Evolutionary conservation across 2,888 invertebrate species (phyloP), one percentile per base, ranked within the genome.

Genomic region (Chrysodeixis includens): DNA sequence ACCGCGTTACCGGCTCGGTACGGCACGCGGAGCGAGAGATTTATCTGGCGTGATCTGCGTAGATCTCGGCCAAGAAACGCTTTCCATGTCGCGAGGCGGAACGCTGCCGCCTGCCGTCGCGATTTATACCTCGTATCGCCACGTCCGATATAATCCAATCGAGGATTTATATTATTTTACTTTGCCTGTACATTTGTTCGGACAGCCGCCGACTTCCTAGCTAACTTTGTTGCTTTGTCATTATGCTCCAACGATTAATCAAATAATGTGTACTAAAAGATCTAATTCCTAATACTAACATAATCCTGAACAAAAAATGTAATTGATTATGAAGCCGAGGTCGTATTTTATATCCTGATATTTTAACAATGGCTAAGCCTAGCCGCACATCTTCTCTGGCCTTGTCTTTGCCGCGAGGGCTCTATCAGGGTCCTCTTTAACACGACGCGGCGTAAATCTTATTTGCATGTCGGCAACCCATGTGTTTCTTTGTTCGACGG

Each of bases 71-170:
- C 86, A 87, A 86, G 90, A 90, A 90, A 90, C 86, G 89, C 88
- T 92, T 91, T 91, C 90, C 91, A 90, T 89, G 90, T 91, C 85
- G 87, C 90, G 87, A 90, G 88, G 88, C 89, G 90, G 89, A 90
- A 90, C 86, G 87, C 76, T 66, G 71, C 76, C 70, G 70, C 78
- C 66, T 71, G 81, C 81, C 67, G 76, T 83, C 71, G 81, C 83
- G 86, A 90, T 91, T 90, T 90, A 90, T 91, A 85, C 83, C 79
- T 82, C 74, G 81, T 84, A 86, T 83, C 83, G 84, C 78, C 55
- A 75, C 69, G 76, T 59, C 76, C 76, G 85, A 85, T 89, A 86
- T 84, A 76, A 88, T 87, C 85, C 84, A 78, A 84, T 82, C 66
- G 73, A 74, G 71, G 82, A 86, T 88, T 88, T 88, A 89, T 88